These are phyloP conservation scores for Pteromalus puparum DNA, from an alignment of 1,140 invertebrate species.

Conservation along the genomic window DNA sequence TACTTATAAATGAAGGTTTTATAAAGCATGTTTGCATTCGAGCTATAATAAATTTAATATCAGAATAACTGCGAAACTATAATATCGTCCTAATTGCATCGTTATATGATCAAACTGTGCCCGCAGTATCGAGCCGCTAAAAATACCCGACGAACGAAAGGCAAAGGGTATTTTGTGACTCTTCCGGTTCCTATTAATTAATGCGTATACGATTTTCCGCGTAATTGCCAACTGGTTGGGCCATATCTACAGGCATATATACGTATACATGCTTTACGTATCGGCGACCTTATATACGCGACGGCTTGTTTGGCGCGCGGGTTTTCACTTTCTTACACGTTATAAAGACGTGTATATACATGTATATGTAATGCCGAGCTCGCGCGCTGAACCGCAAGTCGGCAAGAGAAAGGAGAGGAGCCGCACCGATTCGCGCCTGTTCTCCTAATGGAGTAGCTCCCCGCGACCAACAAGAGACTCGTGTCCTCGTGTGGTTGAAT, in stretches of 20 bases:
- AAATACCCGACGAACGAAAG: not conserved
- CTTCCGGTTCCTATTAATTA: slow-evolving; percentile 24
- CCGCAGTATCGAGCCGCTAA: not conserved
- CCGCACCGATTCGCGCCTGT: slow-evolving; percentile 26
- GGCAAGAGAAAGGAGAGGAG: slow-evolving; percentile 38
- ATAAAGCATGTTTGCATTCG: too few relatives aligned
- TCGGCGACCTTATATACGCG: slow-evolving; percentile 25
- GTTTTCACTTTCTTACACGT: slow-evolving; percentile 43
- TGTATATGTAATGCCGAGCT: not conserved
- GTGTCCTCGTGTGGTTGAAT: not conserved
- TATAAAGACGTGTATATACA: not conserved
- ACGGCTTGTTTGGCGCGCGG: slow-evolving; percentile 8
- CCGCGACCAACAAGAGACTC: slow-evolving; percentile 1
- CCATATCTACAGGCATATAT: not conserved
- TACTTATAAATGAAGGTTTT: too few relatives aligned
- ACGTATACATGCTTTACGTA: not conserved
- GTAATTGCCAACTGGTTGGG: slow-evolving; percentile 1
- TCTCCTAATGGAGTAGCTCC: slow-evolving; percentile 31
- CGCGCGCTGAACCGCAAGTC: not conserved
- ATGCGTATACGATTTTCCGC: slow-evolving; percentile 4
- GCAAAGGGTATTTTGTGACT: not conserved
- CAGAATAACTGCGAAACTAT: too few relatives aligned
- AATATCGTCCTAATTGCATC: not conserved
- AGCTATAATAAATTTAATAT: not conserved
- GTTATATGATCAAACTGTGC: not conserved